A percentile compares a stretch with the other conserved stretches of the same genome.
Evolutionary conservation across 2,888 invertebrate genomes (phyloP).

Genomic region (Dasypolia templi): DNA sequence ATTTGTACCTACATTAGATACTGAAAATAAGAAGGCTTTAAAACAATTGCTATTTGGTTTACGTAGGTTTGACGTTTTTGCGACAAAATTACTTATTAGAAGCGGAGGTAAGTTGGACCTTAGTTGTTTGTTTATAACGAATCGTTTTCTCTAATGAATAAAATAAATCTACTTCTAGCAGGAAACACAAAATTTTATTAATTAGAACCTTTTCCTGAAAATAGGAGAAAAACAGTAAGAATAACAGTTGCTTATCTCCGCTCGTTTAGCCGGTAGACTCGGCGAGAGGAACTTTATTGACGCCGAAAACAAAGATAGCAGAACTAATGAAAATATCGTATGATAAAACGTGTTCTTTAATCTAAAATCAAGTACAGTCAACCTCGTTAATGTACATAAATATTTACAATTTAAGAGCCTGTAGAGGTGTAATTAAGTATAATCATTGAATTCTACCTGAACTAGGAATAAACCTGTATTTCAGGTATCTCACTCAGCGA

Average conservation of each 20-base stretch:
- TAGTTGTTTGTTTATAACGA: not conserved
- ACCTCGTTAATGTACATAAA: not conserved
- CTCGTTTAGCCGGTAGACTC: slow-evolving; percentile 20
- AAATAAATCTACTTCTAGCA: not conserved
- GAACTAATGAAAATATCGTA: slow-evolving; percentile 33
- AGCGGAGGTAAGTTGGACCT: not conserved
- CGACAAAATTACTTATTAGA: not conserved
- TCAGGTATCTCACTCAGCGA: not conserved
- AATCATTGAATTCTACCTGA: not conserved
- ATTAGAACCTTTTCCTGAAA: slow-evolving; percentile 23
- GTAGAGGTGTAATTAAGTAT: not conserved
- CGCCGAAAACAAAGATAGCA: slow-evolving; percentile 34
- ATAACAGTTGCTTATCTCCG: slow-evolving; percentile 31
- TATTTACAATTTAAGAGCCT: not conserved
- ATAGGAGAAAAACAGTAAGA: slow-evolving; percentile 17
- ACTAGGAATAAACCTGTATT: not conserved
- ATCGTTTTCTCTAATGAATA: not conserved
- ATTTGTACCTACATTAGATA: too few species aligned
- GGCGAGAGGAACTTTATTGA: slow-evolving; percentile 37
- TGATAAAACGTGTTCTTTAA: slow-evolving; percentile 27
- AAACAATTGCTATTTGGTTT: not conserved
- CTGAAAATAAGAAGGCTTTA: not conserved
- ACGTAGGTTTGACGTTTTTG: not conserved
- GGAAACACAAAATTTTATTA: not conserved
- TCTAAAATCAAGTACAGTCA: slow-evolving; percentile 4